Base-by-base conservation (phyloP, 2,888 invertebrate species). In the Aleiodes testaceus region DNA sequence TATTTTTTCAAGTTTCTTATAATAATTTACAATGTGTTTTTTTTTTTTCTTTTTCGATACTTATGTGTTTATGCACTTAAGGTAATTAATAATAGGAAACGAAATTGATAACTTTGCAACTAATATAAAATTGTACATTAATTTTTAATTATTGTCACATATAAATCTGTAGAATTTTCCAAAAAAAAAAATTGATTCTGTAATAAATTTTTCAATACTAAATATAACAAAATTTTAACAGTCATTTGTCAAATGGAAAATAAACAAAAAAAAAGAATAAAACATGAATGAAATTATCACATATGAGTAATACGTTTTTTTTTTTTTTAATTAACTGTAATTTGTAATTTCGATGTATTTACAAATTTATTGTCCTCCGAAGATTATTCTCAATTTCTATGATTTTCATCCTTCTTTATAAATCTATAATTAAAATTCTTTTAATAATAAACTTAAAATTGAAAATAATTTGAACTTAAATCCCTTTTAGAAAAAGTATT, bases 201-300 rank as follows among this genome's bases (percentile, higher is more conserved):
- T 59, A 16, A 59, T 59, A 59, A 59, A 59, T 59, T 59, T 45
- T 59, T 36, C 42, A 59, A 42, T 59, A 59, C 59, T 59, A 59
- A 36, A 36, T 59, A 36, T 59, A 59, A 59, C 42, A 59, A 59
- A 59, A 36, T 59, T 59, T 36, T 7, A 59, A 59, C 59, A 59
- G 59, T 59, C 42, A 18, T 59, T 59, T 59, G 36, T 42, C 59
- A 16, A 53, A 36, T 36, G 59, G 11, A 42, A 18, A 59, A 59
- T 42, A 59, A 16, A 36, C 36, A 59, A 36, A 59, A 2, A 36
- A 9, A 9, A 9, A 36, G n/a, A 53, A 30, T 30, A 11, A 59
- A 55, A 55, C 55, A 55, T 42, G 59, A 59, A 59, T 59, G 36
- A 59, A 59, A 59, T 59, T 59, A 59, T 59, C 59, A 59, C 59